Base-by-base conservation (phyloP, 2,888 invertebrate species). In the Lasioglossum calceatum region DNA sequence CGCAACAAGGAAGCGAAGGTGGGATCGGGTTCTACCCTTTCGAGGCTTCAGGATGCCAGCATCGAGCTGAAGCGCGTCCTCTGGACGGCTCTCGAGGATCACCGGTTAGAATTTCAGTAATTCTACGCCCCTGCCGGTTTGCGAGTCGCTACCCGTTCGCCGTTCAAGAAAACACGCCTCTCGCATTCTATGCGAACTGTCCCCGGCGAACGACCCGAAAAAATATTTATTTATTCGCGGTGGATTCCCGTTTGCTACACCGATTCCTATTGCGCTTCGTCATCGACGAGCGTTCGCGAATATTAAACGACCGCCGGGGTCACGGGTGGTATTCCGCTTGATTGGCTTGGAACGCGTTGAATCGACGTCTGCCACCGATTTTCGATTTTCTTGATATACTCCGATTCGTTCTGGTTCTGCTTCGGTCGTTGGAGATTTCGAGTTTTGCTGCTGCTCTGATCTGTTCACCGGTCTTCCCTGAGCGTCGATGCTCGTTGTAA, bases 51-150 rank as follows among this genome's bases (percentile, higher is more conserved):
- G 84, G 79, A 76, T 86, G 82, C 76, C 87, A 81, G 84, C 81
- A 85, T 86, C 85, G 85, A 86, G 81, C 87, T 86, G 85, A 85
- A 88, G 80, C 84, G 80, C 74, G 76, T 58, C 82, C 73, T 82
- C 61, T 82, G 54, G 61, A 73, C 61, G 61, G 81, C 83, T 19
- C 67, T 82, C 81, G 83, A 81, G 79, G 79, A 73, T 84, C 81
- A 79, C 79, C 79, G 77, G 87, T 79, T 90, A 84, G 84, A 91
- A 88, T 91, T 90, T 92, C 90, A 83, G 89, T 90, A 91, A 92
- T 87, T 75, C 73, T 81, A 92, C 87, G 85, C 88, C 83, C 82
- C 61, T 88, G 82, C 82, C 54, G 54, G 54, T 54, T 44, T 8
- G 23, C 54, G 81, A 61, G 71, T 79, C 61, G 75, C 71, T 16